Evolutionary conservation across 2,113 vertebrate species (phyloP), one percentile per base, ranked within the genome.

Genomic region (Corythornis cristatus): DNA sequence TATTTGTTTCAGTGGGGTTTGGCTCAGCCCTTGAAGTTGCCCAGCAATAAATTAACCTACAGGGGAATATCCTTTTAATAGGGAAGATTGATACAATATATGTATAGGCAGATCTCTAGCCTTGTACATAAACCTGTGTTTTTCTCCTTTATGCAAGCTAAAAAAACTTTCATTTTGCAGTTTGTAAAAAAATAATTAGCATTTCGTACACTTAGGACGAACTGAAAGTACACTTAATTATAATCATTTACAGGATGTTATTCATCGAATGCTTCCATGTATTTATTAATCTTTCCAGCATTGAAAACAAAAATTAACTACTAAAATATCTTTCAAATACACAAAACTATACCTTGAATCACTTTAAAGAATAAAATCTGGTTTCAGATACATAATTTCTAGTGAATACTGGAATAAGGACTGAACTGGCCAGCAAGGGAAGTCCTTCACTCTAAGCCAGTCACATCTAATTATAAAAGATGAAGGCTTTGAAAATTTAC

Each of bases 401-500:
- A 48, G 70, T 82, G 82, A 88, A 96, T 87, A 94, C 51, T 83
- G 88, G 81, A 96, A 95, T 91, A 86, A 86, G 86, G 95, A 94
- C 95, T 89, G 89, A 96, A 51, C 93, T 94, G 93, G 72, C 88
- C 95, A 96, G 93, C 86, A 83, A 67, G 95, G 94, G 93, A 91
- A 97, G 92, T 95, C 96, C 92, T 96, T 97, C 96, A 97, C 90
- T 95, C 94, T 94, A 97, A 98, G 95, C 96, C 85, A 94, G 96
- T 91, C 95, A 97, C 89, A 97, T 93, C 95, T 98, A 98, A 98
- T 98, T 98, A 98, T 97, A 98, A 98, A 97, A 98, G 96, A 98
- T 98, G 96, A 98, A 97, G 97, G 98, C 95, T 98, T 97, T 95
- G 86, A 85, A 98, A 97, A 98, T 98, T 98, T 98, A 95, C 98